Conservation (phyloP, 2,888 invertebrate species). For the Autographa pulchrina region DNA sequence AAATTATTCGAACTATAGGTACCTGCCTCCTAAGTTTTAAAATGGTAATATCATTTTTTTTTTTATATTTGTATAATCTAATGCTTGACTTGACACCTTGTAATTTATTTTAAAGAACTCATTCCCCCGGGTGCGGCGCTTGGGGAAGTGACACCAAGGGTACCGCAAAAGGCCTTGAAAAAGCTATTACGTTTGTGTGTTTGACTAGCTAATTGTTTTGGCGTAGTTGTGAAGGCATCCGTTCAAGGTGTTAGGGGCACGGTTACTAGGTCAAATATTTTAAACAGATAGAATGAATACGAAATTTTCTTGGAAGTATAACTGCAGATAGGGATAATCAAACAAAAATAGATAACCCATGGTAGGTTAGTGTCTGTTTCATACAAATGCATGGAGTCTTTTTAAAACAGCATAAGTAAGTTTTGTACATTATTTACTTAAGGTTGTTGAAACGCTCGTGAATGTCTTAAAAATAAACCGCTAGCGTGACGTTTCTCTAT, state of each 20-base stretch:
- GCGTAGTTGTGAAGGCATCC: background rate
- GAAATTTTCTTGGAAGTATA: no score
- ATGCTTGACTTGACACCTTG: background rate
- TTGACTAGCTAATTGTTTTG: constrained; percentile 10
- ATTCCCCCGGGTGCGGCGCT: background rate
- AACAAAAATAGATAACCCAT: no score
- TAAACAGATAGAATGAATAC: background rate
- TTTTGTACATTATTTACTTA: background rate
- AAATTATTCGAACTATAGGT: no score
- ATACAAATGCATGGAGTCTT: background rate
- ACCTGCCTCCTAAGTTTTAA: no score
- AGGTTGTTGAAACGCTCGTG: background rate
- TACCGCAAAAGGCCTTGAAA: constrained; percentile 16
- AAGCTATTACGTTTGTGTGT: constrained; percentile 3
- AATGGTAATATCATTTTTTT: no score
- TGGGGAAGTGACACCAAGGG: constrained; percentile 14
- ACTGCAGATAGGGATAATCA: no score
- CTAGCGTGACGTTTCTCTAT: background rate
- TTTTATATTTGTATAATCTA: background rate
- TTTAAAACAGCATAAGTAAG: background rate
- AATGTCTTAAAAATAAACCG: background rate
- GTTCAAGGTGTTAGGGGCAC: background rate
- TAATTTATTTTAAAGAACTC: background rate
- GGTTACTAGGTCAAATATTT: background rate
- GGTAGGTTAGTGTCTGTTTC: background rate